Evolutionary conservation across 35 echinoderm and acorn worm genomes (phyloP), one percentile per base, ranked within the genome.

Genomic region (Chiridota heheva): DNA sequence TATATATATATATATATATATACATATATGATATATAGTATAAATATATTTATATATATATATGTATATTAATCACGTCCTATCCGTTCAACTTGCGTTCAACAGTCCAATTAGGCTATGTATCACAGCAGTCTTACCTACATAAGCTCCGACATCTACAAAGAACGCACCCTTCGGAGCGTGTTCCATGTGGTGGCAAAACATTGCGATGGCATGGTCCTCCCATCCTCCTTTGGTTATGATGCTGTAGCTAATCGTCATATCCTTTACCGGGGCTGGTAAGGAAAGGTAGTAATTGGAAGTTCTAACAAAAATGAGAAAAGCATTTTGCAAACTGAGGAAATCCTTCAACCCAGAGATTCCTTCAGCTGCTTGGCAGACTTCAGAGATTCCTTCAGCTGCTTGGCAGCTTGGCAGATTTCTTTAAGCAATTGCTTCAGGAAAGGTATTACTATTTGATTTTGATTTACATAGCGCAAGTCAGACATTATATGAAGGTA

Each of bases 101-200:
- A 48, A 36, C 47, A 25, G 16, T 17, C 24, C 3, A 39, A 74
- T 63, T 38, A 12, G 16, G 17, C 8, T 61, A 29, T 51, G 4
- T 24, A 5, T 25, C 18, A 48, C 3, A 2, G 2, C 28, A 10
- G 2, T 60, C 73, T 62, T 51, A 86, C 88, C 88, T 39, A 91
- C 88, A 34, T 91, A 91, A 42, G 88, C 82, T 2, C 88, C 88
- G 17, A 91, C 82, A 42, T 91, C 88, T 4, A 91, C 88, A 59
- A 91, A 91, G 46, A 69, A 91, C 4, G 81, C 59, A 20, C 63
- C 82, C 30, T 80, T 55, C 20, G 60, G 73, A 13, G 88, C 88
- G 0, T 63, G 51, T 36, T 78, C 60, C 88, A 91, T 91, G 31
- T 56, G 64, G 31, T 85, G 71, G 55, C 88, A 91, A 40, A 86